Percentiles rank a stretch among this genome's conserved stretches.
phyloP scores from a whole-genome alignment of 2,113 vertebrate genomes.

The Nothoprocta perdicaria region DNA sequence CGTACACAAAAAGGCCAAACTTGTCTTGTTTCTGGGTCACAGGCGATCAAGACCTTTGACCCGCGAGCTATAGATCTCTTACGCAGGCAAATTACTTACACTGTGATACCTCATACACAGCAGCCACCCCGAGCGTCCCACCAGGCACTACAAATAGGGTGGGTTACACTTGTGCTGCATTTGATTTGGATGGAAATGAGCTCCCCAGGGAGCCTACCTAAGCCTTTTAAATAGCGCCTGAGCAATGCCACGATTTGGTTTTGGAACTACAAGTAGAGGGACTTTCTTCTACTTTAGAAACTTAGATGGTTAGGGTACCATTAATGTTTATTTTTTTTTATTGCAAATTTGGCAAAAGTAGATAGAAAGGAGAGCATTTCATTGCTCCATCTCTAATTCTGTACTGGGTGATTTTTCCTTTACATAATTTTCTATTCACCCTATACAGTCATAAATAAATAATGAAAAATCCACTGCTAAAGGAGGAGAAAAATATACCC shows the following conservation, averaged over 20 bases:
- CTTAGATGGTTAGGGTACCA: not conserved
- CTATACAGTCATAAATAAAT: not conserved
- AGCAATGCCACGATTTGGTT: not conserved
- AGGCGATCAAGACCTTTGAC: conserved; percentile 58
- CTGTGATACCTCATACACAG: conserved; percentile 74
- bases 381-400: not conserved
- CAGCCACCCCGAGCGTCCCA: conserved; percentile 55
- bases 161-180: not conserved
- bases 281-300: not conserved
- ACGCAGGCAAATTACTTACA: conserved; percentile 77
- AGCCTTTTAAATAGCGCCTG: conserved; percentile 49
- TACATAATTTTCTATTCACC: not conserved
- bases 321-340: not conserved
- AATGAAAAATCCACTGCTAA: not conserved
- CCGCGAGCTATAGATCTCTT: conserved; percentile 73
- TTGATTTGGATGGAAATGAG: conserved; percentile 66
- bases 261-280: not conserved
- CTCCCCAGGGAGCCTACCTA: conserved; percentile 47
- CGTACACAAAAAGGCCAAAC: conserved; percentile 53
- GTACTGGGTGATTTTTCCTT: not conserved
- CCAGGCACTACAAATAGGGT: conserved; percentile 64
- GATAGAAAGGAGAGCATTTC: not conserved
- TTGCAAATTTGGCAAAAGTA: not conserved
- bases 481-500: not conserved
- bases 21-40: conserved; percentile 72